A percentile compares a stretch with the other conserved stretches of the same genome.
Evolutionary conservation across 2,113 vertebrate species (phyloP).

Genomic region (Danio rerio): DNA sequence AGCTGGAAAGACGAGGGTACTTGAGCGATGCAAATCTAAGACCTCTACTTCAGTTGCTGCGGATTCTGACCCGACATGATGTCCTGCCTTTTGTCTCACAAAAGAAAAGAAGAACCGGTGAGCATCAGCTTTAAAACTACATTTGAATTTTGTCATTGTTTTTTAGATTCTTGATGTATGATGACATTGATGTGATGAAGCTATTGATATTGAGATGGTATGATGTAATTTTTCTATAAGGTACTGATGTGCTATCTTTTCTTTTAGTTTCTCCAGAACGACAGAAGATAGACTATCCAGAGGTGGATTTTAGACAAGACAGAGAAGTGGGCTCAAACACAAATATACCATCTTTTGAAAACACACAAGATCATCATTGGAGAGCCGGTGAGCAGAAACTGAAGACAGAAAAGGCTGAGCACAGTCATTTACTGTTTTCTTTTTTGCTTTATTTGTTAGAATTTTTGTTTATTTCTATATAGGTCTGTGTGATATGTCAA

Average conservation of each 20-base stretch:
- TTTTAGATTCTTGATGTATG: too few species aligned
- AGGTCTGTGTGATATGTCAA: not conserved
- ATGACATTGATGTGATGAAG: too few species aligned
- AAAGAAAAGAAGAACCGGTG: conserved; percentile 85
- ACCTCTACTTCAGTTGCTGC: conserved; percentile 83
- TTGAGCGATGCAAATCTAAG: conserved; percentile 83
- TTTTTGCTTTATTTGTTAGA: not conserved
- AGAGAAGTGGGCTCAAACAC: conserved; percentile 68
- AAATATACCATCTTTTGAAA: conserved; percentile 62
- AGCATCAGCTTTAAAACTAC: conserved; percentile 36
- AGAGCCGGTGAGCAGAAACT: conserved; percentile 74
- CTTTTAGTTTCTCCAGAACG: conserved; percentile 86
- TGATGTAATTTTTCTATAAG: not conserved
- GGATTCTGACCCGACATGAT: conserved; percentile 88
- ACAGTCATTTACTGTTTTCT: not conserved
- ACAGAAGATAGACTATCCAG: conserved; percentile 57
- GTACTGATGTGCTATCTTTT: conserved; percentile 29
- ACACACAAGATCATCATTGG: conserved; percentile 63
- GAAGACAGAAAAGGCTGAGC: not conserved
- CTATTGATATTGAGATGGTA: too few species aligned
- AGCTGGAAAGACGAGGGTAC: conserved; percentile 84
- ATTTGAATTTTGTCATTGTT: too few species aligned
- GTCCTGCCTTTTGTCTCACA: conserved; percentile 84
- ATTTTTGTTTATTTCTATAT: not conserved
- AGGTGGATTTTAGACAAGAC: conserved; percentile 58